Percentiles rank a stretch among this genome's conserved stretches.
Conservation (phyloP, 2,888 invertebrate genomes). For the Baronia brevicornis region DNA sequence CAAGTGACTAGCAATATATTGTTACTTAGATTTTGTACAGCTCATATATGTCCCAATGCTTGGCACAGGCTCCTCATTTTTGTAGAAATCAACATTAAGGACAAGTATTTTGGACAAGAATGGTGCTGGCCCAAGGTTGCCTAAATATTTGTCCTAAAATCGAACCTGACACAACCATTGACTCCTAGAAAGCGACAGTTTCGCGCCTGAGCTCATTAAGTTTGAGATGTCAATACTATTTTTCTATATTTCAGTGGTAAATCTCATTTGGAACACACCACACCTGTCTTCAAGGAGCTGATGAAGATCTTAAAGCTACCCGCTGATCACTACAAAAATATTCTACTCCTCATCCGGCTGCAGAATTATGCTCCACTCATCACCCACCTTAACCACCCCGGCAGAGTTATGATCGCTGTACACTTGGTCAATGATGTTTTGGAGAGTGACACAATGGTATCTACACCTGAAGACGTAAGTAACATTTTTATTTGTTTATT, state of each 20-base stretch:
- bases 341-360: conserved; percentile 89
- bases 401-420: conserved; percentile 88
- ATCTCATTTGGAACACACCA: conserved; percentile 79
- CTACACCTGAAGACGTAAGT: conserved; percentile 90
- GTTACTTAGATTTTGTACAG: no score
- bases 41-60: no score
- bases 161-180: no score
- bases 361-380: conserved; percentile 91
- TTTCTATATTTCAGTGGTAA: conserved; percentile 61
- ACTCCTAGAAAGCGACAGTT: no score
- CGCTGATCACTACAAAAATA: conserved; percentile 94
- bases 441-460: conserved; percentile 91
- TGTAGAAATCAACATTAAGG: no score
- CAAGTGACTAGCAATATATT: no score
- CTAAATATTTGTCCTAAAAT: no score
- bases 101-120: no score
- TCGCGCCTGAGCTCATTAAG: not conserved
- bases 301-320: conserved; percentile 95
- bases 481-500: not conserved
- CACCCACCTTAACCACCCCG: conserved; percentile 89
- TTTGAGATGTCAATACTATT: not conserved
- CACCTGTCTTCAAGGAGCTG: conserved; percentile 93
- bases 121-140: no score
- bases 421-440: conserved; percentile 93
- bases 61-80: no score